These are phyloP conservation scores for Gonatopus flavifemur DNA, from an alignment of 1,140 invertebrate genomes.

Conservation along the genomic window DNA sequence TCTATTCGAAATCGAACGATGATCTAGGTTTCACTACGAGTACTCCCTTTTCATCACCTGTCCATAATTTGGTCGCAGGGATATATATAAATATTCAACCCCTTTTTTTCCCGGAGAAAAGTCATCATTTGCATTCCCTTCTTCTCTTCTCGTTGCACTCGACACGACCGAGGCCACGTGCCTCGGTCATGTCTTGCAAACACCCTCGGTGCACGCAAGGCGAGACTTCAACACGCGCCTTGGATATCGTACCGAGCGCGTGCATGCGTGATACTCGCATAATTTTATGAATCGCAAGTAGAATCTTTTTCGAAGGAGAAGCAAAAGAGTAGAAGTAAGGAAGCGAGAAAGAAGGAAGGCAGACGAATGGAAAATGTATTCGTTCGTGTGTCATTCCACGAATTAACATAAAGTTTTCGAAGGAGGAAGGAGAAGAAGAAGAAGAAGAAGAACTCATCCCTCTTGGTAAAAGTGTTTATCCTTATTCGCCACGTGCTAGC, in stretches of 20 bases:
- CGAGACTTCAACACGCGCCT: conserved; percentile 11
- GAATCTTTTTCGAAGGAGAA: conserved; percentile 33
- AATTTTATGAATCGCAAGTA: conserved; percentile 49
- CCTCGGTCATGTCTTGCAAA: conserved; percentile 19
- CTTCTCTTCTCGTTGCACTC: conserved; percentile 7
- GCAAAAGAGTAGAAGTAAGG: too few relatives aligned
- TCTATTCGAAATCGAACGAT: too few relatives aligned
- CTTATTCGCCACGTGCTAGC: too few relatives aligned
- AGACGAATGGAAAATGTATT: conserved; percentile 34
- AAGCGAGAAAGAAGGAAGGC: too few relatives aligned
- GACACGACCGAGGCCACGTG: conserved; percentile 38
- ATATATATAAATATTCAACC: too few relatives aligned
- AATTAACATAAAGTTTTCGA: conserved; percentile 47
- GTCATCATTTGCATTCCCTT: conserved; percentile 43
- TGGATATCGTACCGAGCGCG: conserved; percentile 14
- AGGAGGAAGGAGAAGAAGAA: too few relatives aligned
- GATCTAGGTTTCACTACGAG: too few relatives aligned
- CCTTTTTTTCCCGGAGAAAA: conserved; percentile 17
- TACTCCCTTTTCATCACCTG: too few relatives aligned
- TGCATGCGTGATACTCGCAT: conserved; percentile 41
- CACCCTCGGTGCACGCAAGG: conserved; percentile 29
- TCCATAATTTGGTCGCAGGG: too few relatives aligned
- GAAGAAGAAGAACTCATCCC: too few relatives aligned
- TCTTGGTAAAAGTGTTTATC: too few relatives aligned
- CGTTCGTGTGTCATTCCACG: conserved; percentile 29